These are phyloP conservation scores for Sorex maritimensis DNA, from an alignment of 2,797 vertebrate species.

Conservation along the genomic window DNA sequence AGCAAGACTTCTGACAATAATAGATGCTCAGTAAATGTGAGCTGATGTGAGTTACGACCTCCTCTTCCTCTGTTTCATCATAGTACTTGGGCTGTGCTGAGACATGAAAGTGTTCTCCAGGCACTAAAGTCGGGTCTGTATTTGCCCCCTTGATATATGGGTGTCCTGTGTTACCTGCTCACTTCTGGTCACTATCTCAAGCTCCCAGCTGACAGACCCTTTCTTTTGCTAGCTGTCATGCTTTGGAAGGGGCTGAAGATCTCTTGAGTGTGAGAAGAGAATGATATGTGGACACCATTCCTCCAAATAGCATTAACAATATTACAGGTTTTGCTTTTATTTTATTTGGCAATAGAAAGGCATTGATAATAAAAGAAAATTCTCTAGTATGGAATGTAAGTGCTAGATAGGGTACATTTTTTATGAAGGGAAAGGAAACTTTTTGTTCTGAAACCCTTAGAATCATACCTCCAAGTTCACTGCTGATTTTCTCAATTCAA, in stretches of 20 bases:
- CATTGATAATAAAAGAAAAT: constrained; percentile 12
- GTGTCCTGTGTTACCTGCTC: neutral
- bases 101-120: neutral
- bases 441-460: constrained; percentile 16
- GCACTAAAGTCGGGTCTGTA: neutral
- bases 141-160: neutral
- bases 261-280: neutral
- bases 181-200: constrained; percentile 4
- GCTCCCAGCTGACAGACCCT: neutral
- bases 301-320: constrained; percentile 5
- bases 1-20: neutral
- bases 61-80: accelerated
- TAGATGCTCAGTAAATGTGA: neutral
- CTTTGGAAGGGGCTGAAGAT: neutral
- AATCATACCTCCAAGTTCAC: neutral
- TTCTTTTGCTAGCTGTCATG: constrained; percentile 12
- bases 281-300: neutral
- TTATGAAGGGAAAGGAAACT: neutral
- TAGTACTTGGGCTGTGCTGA: neutral
- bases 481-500: neutral
- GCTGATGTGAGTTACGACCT: too few relatives aligned
- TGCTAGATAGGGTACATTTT: neutral
- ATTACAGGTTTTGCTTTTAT: constrained; percentile 40
- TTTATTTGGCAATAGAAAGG: constrained; percentile 32
- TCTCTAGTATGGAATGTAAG: constrained; percentile 2